Evolutionary conservation across 2,797 vertebrate genomes (phyloP), one percentile per base, ranked within the genome.

Genomic region (Macrochelys suwanniensis): DNA sequence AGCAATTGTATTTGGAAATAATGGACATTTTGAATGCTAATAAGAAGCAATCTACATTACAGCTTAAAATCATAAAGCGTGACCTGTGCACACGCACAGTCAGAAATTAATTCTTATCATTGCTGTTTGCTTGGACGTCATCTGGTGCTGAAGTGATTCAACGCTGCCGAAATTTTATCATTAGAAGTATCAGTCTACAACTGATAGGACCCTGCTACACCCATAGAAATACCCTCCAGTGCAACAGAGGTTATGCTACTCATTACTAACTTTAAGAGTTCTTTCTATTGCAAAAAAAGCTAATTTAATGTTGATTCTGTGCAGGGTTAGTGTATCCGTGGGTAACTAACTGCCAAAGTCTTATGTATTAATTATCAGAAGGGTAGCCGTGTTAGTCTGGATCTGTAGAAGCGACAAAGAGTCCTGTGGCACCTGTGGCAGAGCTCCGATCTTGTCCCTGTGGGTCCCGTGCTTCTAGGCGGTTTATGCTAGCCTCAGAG

Each of bases 61-160:
- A 50, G 6, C 21, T 81, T 95, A 91, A 59, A 77, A 94, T 54
- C 42, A 53, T 87, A 95, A 95, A 54, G 54, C 31, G 59, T 49
- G 82, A 80, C 19, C 9, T 25, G n/a, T 76, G n/a, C 89, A 93
- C 92, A 89, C 50, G 8, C 53, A 79, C 57, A 87, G 47, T 51
- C 61, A 61, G 17, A 88, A 95, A 94, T 89, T 89, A 65, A 87
- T 74, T 45, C 19, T 74, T 83, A 94, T 88, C 2, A 3, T 88
- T 92, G 83, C 87, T 57, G 82, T 86, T 94, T 87, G 54, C 45
- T 76, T 84, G 28, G 54, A 92, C 89, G 78, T 56, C 65, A 81
- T 47, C 59, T 89, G 49, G 90, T 92, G 76, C 57, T 51, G 42
- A 96, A 96, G 59, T 13, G 6, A 96, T 71, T 56, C 93, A 94